Conservation (phyloP, 2,113 vertebrate species). For the Amphiprion ocellaris region DNA sequence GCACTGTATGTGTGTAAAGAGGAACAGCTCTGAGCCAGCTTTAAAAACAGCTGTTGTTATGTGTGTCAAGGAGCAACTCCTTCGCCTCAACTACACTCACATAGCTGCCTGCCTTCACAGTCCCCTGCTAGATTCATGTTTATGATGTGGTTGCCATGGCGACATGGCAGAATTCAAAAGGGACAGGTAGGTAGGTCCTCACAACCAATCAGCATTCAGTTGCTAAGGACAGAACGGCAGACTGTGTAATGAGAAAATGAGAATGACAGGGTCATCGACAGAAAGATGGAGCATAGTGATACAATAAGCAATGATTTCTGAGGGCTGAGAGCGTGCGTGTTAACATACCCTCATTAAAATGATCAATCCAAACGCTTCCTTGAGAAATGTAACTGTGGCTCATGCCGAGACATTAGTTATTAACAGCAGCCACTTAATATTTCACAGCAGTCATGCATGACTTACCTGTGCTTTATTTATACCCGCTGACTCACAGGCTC, state of each 20-base stretch:
- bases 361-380: neutral
- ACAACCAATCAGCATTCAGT: slow-evolving; percentile 75
- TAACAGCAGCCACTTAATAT: slow-evolving; percentile 34
- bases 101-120: slow-evolving; percentile 49
- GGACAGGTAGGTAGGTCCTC: slow-evolving; percentile 72
- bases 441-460: slow-evolving; percentile 50
- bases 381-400: neutral
- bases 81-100: slow-evolving; percentile 17
- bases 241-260: slow-evolving; percentile 56
- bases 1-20: neutral
- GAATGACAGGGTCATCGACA: slow-evolving; percentile 47
- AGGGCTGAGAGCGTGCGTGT: neutral
- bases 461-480: slow-evolving; percentile 68
- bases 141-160: slow-evolving; percentile 77
- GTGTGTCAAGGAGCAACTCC: slow-evolving; percentile 58
- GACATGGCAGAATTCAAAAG: slow-evolving; percentile 66
- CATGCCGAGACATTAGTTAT: slow-evolving; percentile 22
- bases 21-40: slow-evolving; percentile 25
- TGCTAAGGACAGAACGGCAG: slow-evolving; percentile 69
- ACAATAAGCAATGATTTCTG: neutral
- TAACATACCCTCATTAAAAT: neutral
- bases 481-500: slow-evolving; percentile 52
- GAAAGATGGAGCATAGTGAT: neutral
- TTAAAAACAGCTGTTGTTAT: slow-evolving; percentile 29
- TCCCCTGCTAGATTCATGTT: slow-evolving; percentile 62